Evolutionary conservation across 2,888 invertebrate species (phyloP).

Genomic region (Drymonia ruficornis): DNA sequence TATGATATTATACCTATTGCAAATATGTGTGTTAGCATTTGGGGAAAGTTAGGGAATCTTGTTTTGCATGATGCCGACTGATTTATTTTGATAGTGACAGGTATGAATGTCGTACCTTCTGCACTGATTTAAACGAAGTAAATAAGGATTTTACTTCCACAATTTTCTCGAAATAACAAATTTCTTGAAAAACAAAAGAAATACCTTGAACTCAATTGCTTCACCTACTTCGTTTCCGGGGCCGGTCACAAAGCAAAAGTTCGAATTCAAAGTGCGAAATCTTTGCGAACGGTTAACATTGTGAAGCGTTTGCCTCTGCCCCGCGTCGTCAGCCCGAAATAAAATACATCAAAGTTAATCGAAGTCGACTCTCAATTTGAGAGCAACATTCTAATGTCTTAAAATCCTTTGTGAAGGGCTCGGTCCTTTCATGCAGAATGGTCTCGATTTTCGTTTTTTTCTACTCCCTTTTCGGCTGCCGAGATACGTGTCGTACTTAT

Average conservation of each 20-base stretch:
- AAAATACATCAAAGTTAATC: constrained; percentile 57
- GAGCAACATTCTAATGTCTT: constrained; percentile 55
- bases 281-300: constrained; percentile 36
- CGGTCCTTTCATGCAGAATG: constrained; percentile 51
- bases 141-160: not conserved
- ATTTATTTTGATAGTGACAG: too few species aligned
- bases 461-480: constrained; percentile 57
- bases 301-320: constrained; percentile 34
- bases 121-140: too few species aligned
- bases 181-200: not conserved
- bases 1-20: constrained; percentile 42
- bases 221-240: constrained; percentile 7
- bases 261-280: constrained; percentile 24
- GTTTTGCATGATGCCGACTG: not conserved
- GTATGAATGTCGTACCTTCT: too few species aligned
- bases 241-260: constrained; percentile 23
- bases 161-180: not conserved
- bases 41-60: not conserved
- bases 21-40: not conserved
- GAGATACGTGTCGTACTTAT: constrained; percentile 76
- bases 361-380: constrained; percentile 51
- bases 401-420: constrained; percentile 56
- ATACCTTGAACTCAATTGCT: not conserved
- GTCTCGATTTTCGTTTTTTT: constrained; percentile 61
- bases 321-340: constrained; percentile 35